A percentile compares a stretch with the other conserved stretches of the same genome.
Conservation (phyloP, 2,797 vertebrate species). For the Labroides dimidiatus region DNA sequence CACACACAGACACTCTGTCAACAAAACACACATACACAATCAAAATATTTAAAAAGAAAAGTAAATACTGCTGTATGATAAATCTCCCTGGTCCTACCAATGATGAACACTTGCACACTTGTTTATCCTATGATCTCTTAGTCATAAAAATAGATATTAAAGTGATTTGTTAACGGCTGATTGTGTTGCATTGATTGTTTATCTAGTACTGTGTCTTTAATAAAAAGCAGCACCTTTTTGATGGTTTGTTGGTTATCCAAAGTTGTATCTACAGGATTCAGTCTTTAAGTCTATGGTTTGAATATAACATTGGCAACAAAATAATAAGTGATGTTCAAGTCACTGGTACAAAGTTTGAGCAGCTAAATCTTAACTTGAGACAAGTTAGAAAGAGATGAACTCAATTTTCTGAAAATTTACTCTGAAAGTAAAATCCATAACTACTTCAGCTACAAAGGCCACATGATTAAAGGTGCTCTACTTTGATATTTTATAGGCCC, state of each 20-base stretch:
- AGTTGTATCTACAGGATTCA: conserved; percentile 37
- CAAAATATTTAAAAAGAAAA: conserved; percentile 13
- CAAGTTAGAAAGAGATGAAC: neutral
- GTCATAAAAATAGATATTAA: conserved; percentile 65
- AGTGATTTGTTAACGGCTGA: conserved; percentile 40
- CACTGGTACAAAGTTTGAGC: conserved; percentile 26
- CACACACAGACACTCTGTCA: conserved; percentile 9
- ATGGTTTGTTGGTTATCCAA: conserved; percentile 59
- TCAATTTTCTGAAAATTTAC: conserved; percentile 1
- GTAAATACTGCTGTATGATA: conserved; percentile 10
- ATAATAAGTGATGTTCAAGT: conserved; percentile 4
- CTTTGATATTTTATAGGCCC: neutral
- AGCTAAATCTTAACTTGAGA: conserved; percentile 18
- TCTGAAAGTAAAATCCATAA: conserved; percentile 1
- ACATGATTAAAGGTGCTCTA: neutral
- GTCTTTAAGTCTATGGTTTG: conserved; percentile 33
- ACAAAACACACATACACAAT: conserved; percentile 13
- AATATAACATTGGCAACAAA: conserved; percentile 17
- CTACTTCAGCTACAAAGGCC: neutral
- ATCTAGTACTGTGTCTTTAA: conserved; percentile 55
- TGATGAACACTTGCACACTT: conserved; percentile 38
- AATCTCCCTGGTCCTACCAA: conserved; percentile 29
- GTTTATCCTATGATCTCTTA: conserved; percentile 25
- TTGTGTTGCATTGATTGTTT: conserved; percentile 67
- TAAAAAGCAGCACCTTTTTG: conserved; percentile 73